phyloP scores from a whole-genome alignment of 2,888 invertebrate species.

The Agrochola lychnidis region DNA sequence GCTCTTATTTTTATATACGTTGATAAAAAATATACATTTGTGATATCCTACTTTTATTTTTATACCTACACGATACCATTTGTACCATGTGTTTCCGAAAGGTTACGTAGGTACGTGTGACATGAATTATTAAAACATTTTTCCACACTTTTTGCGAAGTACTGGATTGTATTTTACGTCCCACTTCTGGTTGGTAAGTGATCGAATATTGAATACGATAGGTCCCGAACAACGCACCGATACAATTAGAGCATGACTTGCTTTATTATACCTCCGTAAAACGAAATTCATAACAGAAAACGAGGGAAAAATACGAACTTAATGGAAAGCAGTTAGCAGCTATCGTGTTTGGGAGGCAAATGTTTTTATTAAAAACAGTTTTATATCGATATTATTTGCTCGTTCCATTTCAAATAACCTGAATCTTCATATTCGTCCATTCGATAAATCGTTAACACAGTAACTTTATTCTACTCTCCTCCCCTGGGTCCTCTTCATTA shows the following conservation, averaged over 20 bases:
- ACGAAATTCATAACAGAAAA: slow-evolving; percentile 39
- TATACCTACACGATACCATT: slow-evolving; percentile 1
- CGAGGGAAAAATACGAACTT: slow-evolving; percentile 24
- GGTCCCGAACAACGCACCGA: slow-evolving; percentile 27
- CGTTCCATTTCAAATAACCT: slow-evolving; percentile 12
- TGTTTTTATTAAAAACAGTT: slow-evolving; percentile 14
- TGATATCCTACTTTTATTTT: neutral
- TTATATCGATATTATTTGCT: neutral
- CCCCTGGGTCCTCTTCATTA: slow-evolving; percentile 22
- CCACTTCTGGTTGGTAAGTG: slow-evolving; percentile 25
- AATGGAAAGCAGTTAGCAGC: slow-evolving; percentile 38
- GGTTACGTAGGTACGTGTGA: slow-evolving; percentile 19
- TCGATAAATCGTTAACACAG: slow-evolving; percentile 25
- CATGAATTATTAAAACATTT: slow-evolving; percentile 34
- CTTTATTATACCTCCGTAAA: slow-evolving; percentile 27
- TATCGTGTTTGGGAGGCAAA: slow-evolving; percentile 4
- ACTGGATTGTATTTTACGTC: slow-evolving; percentile 23
- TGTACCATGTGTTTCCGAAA: slow-evolving; percentile 3
- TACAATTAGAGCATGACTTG: slow-evolving; percentile 55
- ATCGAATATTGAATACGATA: slow-evolving; percentile 42
- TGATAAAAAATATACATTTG: slow-evolving; percentile 6
- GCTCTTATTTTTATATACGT: neutral
- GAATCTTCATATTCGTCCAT: neutral
- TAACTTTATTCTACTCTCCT: slow-evolving; percentile 23
- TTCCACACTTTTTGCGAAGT: slow-evolving; percentile 24